phyloP scores from a whole-genome alignment of 2,888 invertebrate genomes.

The Glomeris marginata region DNA sequence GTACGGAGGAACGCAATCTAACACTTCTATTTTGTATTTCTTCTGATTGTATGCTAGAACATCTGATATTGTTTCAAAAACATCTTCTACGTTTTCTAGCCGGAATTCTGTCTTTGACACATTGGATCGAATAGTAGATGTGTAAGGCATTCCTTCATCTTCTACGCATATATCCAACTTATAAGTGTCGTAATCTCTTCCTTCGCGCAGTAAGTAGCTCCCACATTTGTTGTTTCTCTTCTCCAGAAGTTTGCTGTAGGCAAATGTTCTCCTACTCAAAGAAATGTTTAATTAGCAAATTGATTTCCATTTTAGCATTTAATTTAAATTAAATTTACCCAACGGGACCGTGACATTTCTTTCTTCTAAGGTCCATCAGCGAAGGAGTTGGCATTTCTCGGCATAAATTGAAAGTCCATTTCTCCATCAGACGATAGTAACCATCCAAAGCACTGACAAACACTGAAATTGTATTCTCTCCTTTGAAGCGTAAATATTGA shows the following conservation, averaged over 20 bases:
- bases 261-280: conserved; percentile 64
- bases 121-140: neutral
- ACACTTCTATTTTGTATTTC: no score
- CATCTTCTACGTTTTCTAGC: no score
- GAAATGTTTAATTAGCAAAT: no score
- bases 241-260: conserved; percentile 65
- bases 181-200: conserved; percentile 62
- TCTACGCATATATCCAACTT: conserved; percentile 67
- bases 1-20: no score
- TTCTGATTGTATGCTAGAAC: no score
- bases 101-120: no score
- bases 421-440: conserved; percentile 69
- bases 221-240: conserved; percentile 59
- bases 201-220: conserved; percentile 65
- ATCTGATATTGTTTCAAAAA: no score
- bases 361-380: conserved; percentile 48
- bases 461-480: conserved; percentile 19
- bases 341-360: conserved; percentile 80
- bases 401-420: conserved; percentile 83
- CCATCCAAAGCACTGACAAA: conserved; percentile 49
- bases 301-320: no score
- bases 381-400: conserved; percentile 66
- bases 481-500: conserved; percentile 14
- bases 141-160: conserved; percentile 30
- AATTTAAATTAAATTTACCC: conserved; percentile 12